phyloP scores from a whole-genome alignment of 2,888 invertebrate genomes.

The Mythimna loreyi region DNA sequence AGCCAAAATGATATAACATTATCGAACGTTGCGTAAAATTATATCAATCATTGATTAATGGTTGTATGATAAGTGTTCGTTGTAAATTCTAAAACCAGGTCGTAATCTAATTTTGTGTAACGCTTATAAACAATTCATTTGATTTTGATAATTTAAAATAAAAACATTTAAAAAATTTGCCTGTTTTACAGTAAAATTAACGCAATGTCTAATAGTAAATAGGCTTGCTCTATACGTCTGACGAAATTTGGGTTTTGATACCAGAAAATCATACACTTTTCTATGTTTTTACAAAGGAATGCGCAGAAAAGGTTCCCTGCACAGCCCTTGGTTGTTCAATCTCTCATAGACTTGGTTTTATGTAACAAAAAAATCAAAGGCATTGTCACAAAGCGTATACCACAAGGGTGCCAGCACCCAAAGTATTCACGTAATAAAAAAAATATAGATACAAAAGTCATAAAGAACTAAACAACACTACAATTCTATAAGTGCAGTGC shows the following conservation, averaged over 20 bases:
- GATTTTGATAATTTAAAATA: neutral
- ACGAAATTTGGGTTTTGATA: neutral
- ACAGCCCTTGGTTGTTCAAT: neutral
- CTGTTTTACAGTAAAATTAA: neutral
- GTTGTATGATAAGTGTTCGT: conserved; percentile 19
- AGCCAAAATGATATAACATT: conserved; percentile 52
- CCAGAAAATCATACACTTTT: too few relatives aligned
- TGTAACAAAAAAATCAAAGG: neutral
- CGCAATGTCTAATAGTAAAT: neutral
- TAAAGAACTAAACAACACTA: conserved; percentile 48
- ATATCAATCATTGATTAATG: conserved; percentile 50
- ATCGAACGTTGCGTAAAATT: conserved; percentile 41
- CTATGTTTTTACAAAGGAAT: too few relatives aligned
- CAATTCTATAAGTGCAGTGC: conserved; percentile 62
- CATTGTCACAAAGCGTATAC: neutral
- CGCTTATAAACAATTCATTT: neutral
- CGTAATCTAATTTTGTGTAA: conserved; percentile 27
- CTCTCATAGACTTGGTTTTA: too few relatives aligned
- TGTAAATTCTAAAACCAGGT: conserved; percentile 11
- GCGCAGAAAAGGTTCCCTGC: too few relatives aligned
- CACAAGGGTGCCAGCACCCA: neutral
- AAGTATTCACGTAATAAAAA: neutral
- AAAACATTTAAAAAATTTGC: neutral
- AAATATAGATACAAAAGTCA: conserved; percentile 15
- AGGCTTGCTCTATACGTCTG: neutral